phyloP scores from a whole-genome alignment of 2,888 invertebrate species.

The Sepioteuthis lessoniana region DNA sequence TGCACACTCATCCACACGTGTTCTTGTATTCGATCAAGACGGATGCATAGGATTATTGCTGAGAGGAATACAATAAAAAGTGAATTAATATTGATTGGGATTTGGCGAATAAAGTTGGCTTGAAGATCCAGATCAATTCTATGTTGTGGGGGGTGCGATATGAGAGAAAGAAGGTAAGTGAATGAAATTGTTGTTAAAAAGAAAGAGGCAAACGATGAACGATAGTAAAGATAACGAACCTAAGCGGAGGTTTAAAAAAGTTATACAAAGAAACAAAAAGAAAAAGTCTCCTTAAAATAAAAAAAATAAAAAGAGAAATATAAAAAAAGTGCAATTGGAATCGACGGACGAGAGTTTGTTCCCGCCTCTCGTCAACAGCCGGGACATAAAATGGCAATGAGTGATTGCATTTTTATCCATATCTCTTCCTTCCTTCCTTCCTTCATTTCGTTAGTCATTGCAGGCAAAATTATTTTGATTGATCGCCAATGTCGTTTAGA shows the following conservation, averaged over 20 bases:
- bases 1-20: neutral
- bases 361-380: constrained; percentile 33
- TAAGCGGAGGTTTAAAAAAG: too few relatives aligned
- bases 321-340: neutral
- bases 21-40: neutral
- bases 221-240: neutral
- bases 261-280: accelerated
- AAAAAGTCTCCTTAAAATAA: neutral
- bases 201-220: neutral
- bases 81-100: constrained; percentile 33
- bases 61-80: constrained; percentile 1
- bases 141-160: neutral
- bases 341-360: neutral
- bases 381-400: constrained; percentile 1
- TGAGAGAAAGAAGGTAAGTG: neutral
- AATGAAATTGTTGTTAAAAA: neutral
- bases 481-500: constrained; percentile 4
- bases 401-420: constrained; percentile 33
- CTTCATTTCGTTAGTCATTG: constrained; percentile 1
- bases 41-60: neutral
- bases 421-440: neutral
- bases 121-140: neutral
- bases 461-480: constrained; percentile 33
- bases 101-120: neutral
- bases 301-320: neutral